Base-by-base conservation (phyloP, 2,797 vertebrate genomes). In the Melanotaenia pygmaea region DNA sequence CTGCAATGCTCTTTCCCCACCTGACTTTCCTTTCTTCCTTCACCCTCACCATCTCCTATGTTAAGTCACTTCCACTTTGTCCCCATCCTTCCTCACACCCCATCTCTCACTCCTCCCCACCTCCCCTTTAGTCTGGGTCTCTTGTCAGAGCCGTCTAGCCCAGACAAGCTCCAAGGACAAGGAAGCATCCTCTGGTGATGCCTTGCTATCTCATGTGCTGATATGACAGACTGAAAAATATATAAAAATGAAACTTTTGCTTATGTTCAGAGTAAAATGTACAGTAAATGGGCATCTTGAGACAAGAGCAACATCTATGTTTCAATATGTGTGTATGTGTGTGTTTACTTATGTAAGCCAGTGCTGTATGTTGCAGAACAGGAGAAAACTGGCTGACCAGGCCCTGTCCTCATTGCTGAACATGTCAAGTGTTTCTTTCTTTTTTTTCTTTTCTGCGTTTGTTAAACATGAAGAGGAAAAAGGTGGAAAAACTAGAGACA, bases 301-400 rank as follows among this genome's bases (percentile, higher is more conserved):
- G 56, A 76, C 22, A 58, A 35, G 59, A 62, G 43, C 37, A 5
- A 14, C 47, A 14, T 32, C 34, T 64, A 58, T 45, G 9, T 47
- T 56, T 16, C 38, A 63, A 47, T 32, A 32, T 56, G 11, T 64
- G 20, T n/a, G 56, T 18, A 16, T 66, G 16, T 18, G 57, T 22
- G 14, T 86, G 75, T 78, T 85, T 82, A 72, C 83, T 91, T 92
- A 86, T 83, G 80, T 88, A 89, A 92, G 76, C 47, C 58, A 71
- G 72, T 65, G 79, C 70, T 74, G 74, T 86, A 88, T 71, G 62
- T 59, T 80, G 79, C 67, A 77, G 71, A 86, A 77, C 85, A 77
- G 81, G 74, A 84, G 77, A 74, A 81, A 88, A 89, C 85, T 74
- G 74, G 77, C 80, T 80, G 76, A 85, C 82, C 74, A 82, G 74